Percentiles rank a stretch among this genome's conserved stretches.
Conservation (phyloP, 1,140 invertebrate genomes). For the Trichogramma pretiosum region DNA sequence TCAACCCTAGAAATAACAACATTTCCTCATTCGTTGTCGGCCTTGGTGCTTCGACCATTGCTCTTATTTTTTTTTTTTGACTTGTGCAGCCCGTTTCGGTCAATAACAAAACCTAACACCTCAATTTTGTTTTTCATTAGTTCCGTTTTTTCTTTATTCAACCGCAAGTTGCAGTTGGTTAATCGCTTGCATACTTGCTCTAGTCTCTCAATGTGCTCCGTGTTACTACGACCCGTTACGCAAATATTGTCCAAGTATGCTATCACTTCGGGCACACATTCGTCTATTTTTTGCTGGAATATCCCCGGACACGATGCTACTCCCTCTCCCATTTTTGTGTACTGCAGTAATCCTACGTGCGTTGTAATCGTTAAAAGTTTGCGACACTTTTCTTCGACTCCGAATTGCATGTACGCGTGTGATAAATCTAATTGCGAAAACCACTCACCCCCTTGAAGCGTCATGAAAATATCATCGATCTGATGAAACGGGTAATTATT, state of each 20-base stretch:
- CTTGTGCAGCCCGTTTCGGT: slow-evolving; percentile 22
- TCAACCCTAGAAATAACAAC: too few relatives aligned
- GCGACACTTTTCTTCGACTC: slow-evolving; percentile 1
- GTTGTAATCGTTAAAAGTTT: slow-evolving; percentile 12
- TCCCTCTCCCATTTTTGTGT: slow-evolving; percentile 26
- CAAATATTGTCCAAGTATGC: slow-evolving; percentile 17
- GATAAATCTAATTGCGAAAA: slow-evolving; percentile 11
- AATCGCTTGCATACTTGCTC: slow-evolving; percentile 17
- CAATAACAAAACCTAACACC: slow-evolving; percentile 28
- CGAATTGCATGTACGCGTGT: slow-evolving; percentile 17
- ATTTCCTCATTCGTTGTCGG: too few relatives aligned
- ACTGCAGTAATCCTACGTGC: too few relatives aligned
- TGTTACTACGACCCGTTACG: slow-evolving; percentile 2
- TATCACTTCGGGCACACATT: slow-evolving; percentile 23
- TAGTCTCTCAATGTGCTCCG: slow-evolving; percentile 11
- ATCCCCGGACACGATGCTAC: slow-evolving; percentile 32
- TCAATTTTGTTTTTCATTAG: slow-evolving; percentile 13
- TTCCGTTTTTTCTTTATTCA: slow-evolving; percentile 10
- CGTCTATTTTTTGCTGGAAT: slow-evolving; percentile 39
- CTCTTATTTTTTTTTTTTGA: too few relatives aligned
- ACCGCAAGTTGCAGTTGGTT: slow-evolving; percentile 5
- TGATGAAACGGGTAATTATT: too few relatives aligned
- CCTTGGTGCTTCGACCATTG: too few relatives aligned
- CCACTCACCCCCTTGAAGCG: too few relatives aligned
- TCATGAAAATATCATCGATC: too few relatives aligned